Evolutionary conservation across 2,888 invertebrate genomes (phyloP).

Genomic region (Nephrotoma appendiculata): DNA sequence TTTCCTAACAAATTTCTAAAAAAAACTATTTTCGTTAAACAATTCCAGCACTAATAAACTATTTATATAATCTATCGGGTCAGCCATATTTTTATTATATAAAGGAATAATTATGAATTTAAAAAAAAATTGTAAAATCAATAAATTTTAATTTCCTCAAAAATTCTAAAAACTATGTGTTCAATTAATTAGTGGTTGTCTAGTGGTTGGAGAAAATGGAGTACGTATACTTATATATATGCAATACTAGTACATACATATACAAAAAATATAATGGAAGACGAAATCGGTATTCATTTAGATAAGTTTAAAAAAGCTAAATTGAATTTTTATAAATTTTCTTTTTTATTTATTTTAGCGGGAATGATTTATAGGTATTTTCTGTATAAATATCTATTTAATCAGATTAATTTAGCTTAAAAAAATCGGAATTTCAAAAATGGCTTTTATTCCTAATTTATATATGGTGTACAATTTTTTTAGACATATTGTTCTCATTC

Average conservation of each 20-base stretch:
- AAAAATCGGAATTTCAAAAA: background rate
- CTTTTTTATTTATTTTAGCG: background rate
- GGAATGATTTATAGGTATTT: background rate
- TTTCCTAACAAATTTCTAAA: too few relatives aligned
- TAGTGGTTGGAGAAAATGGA: background rate
- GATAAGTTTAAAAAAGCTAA: background rate
- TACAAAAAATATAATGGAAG: background rate
- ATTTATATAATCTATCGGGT: too few relatives aligned
- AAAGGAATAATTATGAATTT: background rate
- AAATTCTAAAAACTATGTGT: background rate
- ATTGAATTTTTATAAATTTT: background rate
- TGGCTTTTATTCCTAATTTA: background rate
- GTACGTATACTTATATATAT: background rate
- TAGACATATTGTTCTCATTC: too few relatives aligned
- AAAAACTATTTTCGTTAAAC: too few relatives aligned
- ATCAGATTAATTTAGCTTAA: background rate
- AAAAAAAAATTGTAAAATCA: background rate
- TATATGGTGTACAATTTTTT: background rate
- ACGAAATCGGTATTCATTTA: background rate
- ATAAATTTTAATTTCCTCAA: background rate
- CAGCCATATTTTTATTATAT: too few relatives aligned
- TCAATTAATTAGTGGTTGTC: background rate
- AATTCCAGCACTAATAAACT: too few relatives aligned
- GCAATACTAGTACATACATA: background rate
- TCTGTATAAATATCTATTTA: background rate